These are phyloP conservation scores for Smutsia gigantea DNA, from an alignment of 2,797 vertebrate species.

Conservation along the genomic window DNA sequence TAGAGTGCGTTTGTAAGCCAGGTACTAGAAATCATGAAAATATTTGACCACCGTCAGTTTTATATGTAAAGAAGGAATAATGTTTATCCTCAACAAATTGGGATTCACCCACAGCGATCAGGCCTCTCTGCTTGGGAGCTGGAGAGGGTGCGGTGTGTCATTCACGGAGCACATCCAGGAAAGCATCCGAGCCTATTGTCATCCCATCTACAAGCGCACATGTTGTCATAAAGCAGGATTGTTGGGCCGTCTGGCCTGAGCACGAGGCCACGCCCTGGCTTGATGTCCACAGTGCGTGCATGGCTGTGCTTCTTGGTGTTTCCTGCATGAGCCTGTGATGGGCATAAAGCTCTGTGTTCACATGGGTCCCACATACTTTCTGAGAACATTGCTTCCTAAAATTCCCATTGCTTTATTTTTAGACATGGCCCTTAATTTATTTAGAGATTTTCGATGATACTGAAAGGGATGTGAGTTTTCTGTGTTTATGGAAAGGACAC, in stretches of 20 bases:
- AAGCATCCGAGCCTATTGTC: rapidly evolving
- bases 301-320: background rate
- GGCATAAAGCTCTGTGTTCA: background rate
- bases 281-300: rapidly evolving
- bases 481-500: background rate
- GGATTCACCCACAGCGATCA: background rate
- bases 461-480: background rate
- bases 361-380: background rate
- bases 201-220: too few relatives aligned
- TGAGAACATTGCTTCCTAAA: background rate
- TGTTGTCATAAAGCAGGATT: background rate
- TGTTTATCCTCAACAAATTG: background rate
- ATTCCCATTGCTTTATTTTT: background rate
- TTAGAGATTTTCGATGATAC: background rate
- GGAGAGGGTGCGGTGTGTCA: too few relatives aligned
- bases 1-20: background rate
- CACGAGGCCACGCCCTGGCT: too few relatives aligned
- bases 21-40: background rate
- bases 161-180: background rate
- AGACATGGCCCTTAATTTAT: background rate
- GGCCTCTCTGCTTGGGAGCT: background rate
- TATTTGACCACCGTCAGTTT: background rate
- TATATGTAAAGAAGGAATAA: background rate
- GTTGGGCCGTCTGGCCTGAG: background rate
- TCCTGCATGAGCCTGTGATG: background rate